phyloP scores from a whole-genome alignment of 2,888 invertebrate genomes.

The Xestia ashworthii region DNA sequence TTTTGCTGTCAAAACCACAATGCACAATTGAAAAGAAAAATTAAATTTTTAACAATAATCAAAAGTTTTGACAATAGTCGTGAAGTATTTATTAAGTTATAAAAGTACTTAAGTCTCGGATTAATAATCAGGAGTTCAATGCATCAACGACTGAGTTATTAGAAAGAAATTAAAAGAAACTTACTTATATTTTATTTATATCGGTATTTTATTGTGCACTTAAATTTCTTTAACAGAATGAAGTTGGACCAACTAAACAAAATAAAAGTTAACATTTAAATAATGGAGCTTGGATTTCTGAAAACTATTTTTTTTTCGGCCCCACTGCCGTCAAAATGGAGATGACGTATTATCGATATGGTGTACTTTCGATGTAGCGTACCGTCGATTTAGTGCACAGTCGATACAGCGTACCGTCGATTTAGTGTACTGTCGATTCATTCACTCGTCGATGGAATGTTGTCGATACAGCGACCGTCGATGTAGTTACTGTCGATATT shows the following conservation, averaged over 20 bases:
- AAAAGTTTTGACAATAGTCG: slow-evolving; percentile 7
- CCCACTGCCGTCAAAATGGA: no score
- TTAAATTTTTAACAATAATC: slow-evolving; percentile 20
- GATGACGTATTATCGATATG: no score
- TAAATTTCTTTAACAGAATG: neutral
- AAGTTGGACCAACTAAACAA: neutral
- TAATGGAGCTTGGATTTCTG: no score
- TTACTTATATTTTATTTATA: neutral
- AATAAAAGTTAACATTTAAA: neutral
- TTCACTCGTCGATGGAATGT: no score
- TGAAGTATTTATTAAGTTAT: slow-evolving; percentile 21
- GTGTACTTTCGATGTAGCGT: no score
- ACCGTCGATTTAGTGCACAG: no score
- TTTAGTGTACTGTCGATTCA: no score
- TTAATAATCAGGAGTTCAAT: slow-evolving; percentile 25
- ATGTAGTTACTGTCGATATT: no score
- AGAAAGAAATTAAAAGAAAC: slow-evolving; percentile 24
- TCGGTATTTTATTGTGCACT: neutral
- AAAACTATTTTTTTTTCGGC: no score
- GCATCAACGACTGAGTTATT: slow-evolving; percentile 1
- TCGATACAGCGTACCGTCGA: no score
- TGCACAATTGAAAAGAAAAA: slow-evolving; percentile 19
- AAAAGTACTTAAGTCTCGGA: slow-evolving; percentile 11
- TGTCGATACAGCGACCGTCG: no score
- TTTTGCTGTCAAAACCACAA: neutral